phyloP scores from a whole-genome alignment of 2,797 vertebrate species.

The Hyperoplus immaculatus region DNA sequence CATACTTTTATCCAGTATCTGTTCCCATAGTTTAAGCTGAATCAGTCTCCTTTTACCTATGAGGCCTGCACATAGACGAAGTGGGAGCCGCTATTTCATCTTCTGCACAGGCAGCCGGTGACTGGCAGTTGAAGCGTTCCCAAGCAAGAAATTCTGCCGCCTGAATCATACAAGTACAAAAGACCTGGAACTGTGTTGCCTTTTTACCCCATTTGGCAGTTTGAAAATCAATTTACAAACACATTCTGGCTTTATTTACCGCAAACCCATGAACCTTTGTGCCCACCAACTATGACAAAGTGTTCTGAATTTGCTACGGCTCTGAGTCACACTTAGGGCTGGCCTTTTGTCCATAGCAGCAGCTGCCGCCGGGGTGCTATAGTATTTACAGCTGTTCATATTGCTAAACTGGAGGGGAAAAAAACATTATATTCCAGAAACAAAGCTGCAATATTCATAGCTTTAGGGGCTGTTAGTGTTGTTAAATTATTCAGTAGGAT shows the following conservation, averaged over 20 bases:
- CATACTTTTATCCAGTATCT: neutral
- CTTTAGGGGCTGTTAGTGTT: neutral
- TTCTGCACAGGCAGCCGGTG: constrained; percentile 22
- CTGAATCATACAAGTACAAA: constrained; percentile 9
- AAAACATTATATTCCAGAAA: constrained; percentile 2
- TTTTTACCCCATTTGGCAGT: constrained; percentile 25
- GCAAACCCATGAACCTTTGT: constrained; percentile 37
- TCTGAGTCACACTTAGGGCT: constrained; percentile 27
- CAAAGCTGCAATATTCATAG: constrained; percentile 4
- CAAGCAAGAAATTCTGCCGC: neutral
- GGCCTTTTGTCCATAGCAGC: constrained; percentile 27
- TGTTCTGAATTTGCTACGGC: neutral
- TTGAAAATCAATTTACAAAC: constrained; percentile 35
- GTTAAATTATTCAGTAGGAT: constrained; percentile 7
- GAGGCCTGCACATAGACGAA: neutral
- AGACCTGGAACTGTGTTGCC: constrained; percentile 13
- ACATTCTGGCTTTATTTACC: constrained; percentile 16
- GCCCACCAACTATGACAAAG: constrained; percentile 17
- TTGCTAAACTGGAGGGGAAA: neutral
- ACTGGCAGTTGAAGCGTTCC: constrained; percentile 9
- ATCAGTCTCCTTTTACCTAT: constrained; percentile 10
- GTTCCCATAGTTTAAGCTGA: constrained; percentile 2
- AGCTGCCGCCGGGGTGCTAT: constrained; percentile 41
- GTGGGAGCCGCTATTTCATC: neutral
- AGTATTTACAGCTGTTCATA: constrained; percentile 18